Percentiles rank a stretch among this genome's conserved stretches.
Evolutionary conservation across 2,888 invertebrate species (phyloP).

Genomic region (Drosophila mercatorum): DNA sequence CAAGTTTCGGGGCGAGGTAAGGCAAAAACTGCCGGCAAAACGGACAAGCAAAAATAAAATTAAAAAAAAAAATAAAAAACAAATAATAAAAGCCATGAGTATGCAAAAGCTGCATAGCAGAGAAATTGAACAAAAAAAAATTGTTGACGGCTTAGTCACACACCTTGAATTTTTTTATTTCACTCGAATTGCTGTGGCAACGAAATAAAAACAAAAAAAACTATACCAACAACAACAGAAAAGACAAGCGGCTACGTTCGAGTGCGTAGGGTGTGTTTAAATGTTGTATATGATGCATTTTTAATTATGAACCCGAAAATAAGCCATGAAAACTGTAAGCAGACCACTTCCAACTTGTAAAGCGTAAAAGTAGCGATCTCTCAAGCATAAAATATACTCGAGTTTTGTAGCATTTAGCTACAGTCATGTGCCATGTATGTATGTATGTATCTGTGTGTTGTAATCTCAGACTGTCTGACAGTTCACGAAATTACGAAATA

Average conservation of each 20-base stretch:
- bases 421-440: constrained; percentile 14
- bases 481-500: constrained; percentile 58
- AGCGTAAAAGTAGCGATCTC: constrained; percentile 49
- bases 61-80: constrained; percentile 28
- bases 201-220: constrained; percentile 49
- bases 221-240: constrained; percentile 29
- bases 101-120: constrained; percentile 64
- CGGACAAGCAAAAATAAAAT: constrained; percentile 36
- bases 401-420: constrained; percentile 40
- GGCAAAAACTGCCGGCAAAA: constrained; percentile 61
- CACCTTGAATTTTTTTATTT: constrained; percentile 69
- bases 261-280: constrained; percentile 69
- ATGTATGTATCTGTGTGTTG: constrained; percentile 27
- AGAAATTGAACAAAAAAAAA: constrained; percentile 58
- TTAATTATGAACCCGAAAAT: constrained; percentile 68
- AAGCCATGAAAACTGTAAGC: constrained; percentile 53
- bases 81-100: constrained; percentile 58
- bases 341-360: constrained; percentile 46
- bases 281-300: constrained; percentile 68
- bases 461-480: constrained; percentile 49
- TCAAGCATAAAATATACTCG: constrained; percentile 68
- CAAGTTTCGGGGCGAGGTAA: constrained; percentile 38
- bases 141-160: constrained; percentile 75
- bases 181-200: constrained; percentile 69
- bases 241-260: constrained; percentile 47